These are phyloP conservation scores for Esox masquinongy DNA, from an alignment of 2,797 vertebrate species.

Conservation along the genomic window DNA sequence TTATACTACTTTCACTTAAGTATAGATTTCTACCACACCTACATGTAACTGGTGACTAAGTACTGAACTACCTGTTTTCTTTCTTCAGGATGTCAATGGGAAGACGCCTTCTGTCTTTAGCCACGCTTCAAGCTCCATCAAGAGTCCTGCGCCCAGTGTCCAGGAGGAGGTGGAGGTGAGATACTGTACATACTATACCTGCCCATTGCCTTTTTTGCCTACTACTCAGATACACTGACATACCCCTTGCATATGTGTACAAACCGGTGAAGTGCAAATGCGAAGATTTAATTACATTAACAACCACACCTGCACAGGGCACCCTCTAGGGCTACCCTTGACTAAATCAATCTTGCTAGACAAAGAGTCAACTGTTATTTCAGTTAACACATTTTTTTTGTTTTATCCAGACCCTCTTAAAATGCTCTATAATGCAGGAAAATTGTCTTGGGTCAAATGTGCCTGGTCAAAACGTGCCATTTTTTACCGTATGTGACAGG, in stretches of 20 bases:
- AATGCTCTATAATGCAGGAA: too few relatives aligned
- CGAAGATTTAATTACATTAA: not conserved
- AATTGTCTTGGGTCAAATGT: too few relatives aligned
- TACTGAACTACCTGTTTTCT: not conserved
- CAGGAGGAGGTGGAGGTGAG: slow-evolving; percentile 44
- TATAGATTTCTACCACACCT: not conserved
- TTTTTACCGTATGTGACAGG: too few relatives aligned
- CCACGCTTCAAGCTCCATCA: slow-evolving; percentile 64
- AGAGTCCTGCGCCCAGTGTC: slow-evolving; percentile 58
- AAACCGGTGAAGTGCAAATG: not conserved
- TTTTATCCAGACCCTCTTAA: too few relatives aligned
- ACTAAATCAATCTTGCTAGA: too few relatives aligned
- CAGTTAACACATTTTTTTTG: too few relatives aligned
- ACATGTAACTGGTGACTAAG: not conserved
- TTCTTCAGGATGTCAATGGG: slow-evolving; percentile 54
- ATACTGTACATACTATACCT: too few relatives aligned
- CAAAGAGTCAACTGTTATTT: too few relatives aligned
- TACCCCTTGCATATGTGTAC: not conserved
- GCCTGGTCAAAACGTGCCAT: too few relatives aligned
- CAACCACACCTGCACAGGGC: not conserved
- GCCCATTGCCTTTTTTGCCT: too few relatives aligned
- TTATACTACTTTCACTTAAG: too few relatives aligned
- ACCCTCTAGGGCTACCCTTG: not conserved
- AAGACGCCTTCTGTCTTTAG: slow-evolving; percentile 67
- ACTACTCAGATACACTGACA: not conserved